phyloP scores from a whole-genome alignment of 2,797 vertebrate species.

The Diplodus puntazzo region DNA sequence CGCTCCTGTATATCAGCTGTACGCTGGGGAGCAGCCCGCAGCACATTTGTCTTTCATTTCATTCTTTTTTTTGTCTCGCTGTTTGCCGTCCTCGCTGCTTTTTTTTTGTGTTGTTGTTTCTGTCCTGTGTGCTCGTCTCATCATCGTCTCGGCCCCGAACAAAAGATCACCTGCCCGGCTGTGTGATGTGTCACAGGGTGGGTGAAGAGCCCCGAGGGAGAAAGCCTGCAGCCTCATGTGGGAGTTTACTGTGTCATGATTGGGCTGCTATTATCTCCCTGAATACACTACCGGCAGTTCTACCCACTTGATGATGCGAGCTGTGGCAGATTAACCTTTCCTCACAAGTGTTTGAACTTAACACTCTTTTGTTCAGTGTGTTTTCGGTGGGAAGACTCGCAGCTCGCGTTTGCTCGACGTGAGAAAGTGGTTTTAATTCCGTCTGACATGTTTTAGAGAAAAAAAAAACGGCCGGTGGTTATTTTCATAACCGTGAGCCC shows the following conservation, averaged over 20 bases:
- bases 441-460: conserved; percentile 56
- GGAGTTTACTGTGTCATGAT: conserved; percentile 44
- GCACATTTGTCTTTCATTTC: conserved; percentile 55
- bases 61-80: conserved; percentile 42
- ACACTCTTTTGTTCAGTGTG: neutral
- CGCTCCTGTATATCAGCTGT: conserved; percentile 56
- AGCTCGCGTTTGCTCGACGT: neutral
- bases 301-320: conserved; percentile 17
- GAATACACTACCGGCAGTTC: conserved; percentile 23
- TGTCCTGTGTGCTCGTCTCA: conserved; percentile 32
- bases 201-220: conserved; percentile 39
- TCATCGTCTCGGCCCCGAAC: conserved; percentile 53
- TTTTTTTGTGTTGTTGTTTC: neutral
- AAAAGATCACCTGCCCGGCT: conserved; percentile 78
- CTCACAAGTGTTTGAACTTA: conserved; percentile 15
- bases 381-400: conserved; percentile 1
- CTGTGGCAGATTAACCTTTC: neutral
- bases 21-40: conserved; percentile 48
- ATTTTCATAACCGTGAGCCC: conserved; percentile 48
- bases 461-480: conserved; percentile 43
- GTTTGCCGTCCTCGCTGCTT: conserved; percentile 42
- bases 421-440: conserved; percentile 49
- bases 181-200: conserved; percentile 67
- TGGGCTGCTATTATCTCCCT: conserved; percentile 38
- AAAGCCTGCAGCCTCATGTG: conserved; percentile 45